Percentiles rank a stretch among this genome's conserved stretches.
Evolutionary conservation across 1,140 invertebrate genomes (phyloP).

Genomic region (Mamestra configurata): DNA sequence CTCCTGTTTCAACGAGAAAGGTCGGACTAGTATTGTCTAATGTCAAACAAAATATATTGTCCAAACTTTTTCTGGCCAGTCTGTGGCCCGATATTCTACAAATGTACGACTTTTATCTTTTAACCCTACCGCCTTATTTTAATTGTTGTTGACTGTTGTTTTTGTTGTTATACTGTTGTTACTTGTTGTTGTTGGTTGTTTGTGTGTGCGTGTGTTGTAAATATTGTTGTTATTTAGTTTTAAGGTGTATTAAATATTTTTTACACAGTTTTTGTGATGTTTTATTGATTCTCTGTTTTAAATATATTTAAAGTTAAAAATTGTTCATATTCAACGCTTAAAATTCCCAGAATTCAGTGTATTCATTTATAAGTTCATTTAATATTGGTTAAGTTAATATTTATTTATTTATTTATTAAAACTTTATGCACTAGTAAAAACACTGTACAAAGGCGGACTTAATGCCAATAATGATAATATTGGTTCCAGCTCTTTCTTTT

Average conservation of each 20-base stretch:
- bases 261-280: slow-evolving; percentile 6
- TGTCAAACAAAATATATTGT: neutral
- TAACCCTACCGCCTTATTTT: slow-evolving; percentile 38
- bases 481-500: no score
- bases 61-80: neutral
- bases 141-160: slow-evolving; percentile 16
- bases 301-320: no score
- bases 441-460: no score
- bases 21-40: no score
- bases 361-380: no score
- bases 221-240: slow-evolving; percentile 51
- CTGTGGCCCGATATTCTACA: neutral
- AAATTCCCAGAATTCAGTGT: no score
- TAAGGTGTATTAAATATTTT: slow-evolving; percentile 42
- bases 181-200: slow-evolving; percentile 31
- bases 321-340: no score
- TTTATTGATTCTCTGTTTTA: no score
- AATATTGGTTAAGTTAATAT: no score
- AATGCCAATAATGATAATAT: no score
- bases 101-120: slow-evolving; percentile 3
- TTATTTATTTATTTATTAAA: no score
- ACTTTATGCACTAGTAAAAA: no score
- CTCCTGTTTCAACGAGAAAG: neutral
- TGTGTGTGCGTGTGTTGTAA: slow-evolving; percentile 45
- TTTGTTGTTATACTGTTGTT: slow-evolving; percentile 34